phyloP scores from a whole-genome alignment of 2,113 vertebrate species.

The Petrocephalus microphthalmus region DNA sequence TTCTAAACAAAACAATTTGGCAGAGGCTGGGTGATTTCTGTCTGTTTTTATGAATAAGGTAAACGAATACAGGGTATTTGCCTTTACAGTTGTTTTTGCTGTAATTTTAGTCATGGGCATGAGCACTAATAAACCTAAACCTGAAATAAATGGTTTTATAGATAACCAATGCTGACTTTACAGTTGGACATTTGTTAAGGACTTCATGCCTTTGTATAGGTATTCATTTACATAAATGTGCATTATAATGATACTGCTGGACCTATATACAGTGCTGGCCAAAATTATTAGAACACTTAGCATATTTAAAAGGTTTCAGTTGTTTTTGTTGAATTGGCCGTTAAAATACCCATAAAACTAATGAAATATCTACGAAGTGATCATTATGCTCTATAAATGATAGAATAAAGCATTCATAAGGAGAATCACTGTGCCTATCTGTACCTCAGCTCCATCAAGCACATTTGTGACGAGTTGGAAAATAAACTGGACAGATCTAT shows the following conservation, averaged over 20 bases:
- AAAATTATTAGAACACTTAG: too few species aligned
- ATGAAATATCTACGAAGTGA: too few species aligned
- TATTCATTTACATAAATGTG: neutral
- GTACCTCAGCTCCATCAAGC: too few species aligned
- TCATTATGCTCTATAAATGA: too few species aligned
- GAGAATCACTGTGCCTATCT: too few species aligned
- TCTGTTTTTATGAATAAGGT: neutral
- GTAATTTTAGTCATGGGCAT: conserved; percentile 4
- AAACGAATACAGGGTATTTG: neutral
- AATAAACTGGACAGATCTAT: too few species aligned
- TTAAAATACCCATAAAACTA: too few species aligned
- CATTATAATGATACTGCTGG: neutral
- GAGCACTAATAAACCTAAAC: neutral
- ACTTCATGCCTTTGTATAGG: neutral
- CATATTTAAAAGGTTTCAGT: too few species aligned
- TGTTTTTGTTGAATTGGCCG: too few species aligned
- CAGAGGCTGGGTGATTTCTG: neutral
- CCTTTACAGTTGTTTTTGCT: neutral
- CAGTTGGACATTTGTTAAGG: neutral
- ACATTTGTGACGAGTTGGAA: too few species aligned
- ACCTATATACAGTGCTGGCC: too few species aligned
- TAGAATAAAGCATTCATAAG: too few species aligned
- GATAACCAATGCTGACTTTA: neutral
- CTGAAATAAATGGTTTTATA: conserved; percentile 13
- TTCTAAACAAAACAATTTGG: neutral